A percentile compares a stretch with the other conserved stretches of the same genome.
Conservation (phyloP, 2,113 vertebrate species). For the Vicugna pacos region DNA sequence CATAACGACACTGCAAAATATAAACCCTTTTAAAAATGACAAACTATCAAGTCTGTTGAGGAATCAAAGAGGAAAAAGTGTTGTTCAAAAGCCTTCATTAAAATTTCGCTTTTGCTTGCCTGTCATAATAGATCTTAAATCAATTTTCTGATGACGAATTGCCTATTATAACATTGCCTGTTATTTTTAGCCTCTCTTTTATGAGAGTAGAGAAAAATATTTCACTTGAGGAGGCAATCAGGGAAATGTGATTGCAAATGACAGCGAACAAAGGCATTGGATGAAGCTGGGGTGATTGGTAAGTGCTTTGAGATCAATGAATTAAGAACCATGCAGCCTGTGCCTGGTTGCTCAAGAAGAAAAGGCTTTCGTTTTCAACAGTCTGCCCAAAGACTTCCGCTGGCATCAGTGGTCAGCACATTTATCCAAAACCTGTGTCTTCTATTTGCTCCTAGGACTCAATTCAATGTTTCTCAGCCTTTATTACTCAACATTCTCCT, state of each 20-base stretch:
- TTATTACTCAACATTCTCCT: neutral
- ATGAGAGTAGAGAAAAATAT: conserved; percentile 73
- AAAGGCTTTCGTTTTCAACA: conserved; percentile 51
- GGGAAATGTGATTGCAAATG: conserved; percentile 63
- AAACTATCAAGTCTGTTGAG: conserved; percentile 52
- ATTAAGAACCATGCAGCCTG: neutral
- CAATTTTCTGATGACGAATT: conserved; percentile 78
- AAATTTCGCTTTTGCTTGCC: conserved; percentile 72
- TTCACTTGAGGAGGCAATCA: conserved; percentile 71
- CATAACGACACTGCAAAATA: conserved; percentile 45
- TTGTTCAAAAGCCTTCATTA: conserved; percentile 73
- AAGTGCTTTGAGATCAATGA: conserved; percentile 54
- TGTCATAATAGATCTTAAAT: conserved; percentile 72
- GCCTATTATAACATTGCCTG: conserved; percentile 68
- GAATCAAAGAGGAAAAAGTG: conserved; percentile 59
- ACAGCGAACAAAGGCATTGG: conserved; percentile 39
- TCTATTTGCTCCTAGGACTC: neutral
- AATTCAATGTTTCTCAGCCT: neutral
- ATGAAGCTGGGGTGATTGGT: conserved; percentile 25
- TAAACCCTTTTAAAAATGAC: conserved; percentile 70
- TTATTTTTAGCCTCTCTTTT: conserved; percentile 76
- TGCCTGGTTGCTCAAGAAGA: neutral
- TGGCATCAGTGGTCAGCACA: neutral
- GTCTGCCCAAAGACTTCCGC: neutral
- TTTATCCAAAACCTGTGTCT: conserved; percentile 4